These are phyloP conservation scores for Crax fasciolata DNA, from an alignment of 2,797 vertebrate species.

Conservation along the genomic window DNA sequence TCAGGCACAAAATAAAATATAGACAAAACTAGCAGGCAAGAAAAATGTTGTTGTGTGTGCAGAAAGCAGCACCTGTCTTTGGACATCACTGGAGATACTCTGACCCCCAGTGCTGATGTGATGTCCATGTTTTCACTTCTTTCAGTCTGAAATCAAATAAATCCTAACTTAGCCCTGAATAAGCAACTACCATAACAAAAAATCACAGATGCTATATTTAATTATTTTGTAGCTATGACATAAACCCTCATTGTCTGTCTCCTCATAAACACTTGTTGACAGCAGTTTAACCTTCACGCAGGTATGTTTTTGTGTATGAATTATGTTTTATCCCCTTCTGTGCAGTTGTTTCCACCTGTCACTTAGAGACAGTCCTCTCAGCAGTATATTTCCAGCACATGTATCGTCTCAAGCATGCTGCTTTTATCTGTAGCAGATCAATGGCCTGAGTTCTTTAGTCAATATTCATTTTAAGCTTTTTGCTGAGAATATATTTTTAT, in stretches of 20 bases:
- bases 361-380: not conserved
- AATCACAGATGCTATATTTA: not conserved
- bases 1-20: not conserved
- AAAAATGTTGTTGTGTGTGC: not conserved
- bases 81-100: not conserved
- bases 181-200: not conserved
- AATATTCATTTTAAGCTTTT: not conserved
- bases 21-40: not conserved
- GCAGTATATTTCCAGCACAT: not conserved
- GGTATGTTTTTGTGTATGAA: not conserved
- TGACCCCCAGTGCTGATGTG: not conserved
- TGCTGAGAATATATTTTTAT: constrained; percentile 42
- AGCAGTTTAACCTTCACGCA: not conserved
- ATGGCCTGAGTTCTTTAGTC: not conserved
- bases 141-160: not conserved
- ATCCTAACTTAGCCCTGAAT: not conserved
- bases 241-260: not conserved
- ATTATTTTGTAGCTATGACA: not conserved
- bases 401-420: not conserved
- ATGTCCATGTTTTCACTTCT: not conserved
- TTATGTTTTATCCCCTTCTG: not conserved
- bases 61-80: not conserved
- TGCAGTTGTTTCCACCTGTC: not conserved
- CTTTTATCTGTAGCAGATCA: constrained; percentile 16
- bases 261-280: not conserved